Conservation (phyloP, 2,888 invertebrate species). For the Carcina quercana region DNA sequence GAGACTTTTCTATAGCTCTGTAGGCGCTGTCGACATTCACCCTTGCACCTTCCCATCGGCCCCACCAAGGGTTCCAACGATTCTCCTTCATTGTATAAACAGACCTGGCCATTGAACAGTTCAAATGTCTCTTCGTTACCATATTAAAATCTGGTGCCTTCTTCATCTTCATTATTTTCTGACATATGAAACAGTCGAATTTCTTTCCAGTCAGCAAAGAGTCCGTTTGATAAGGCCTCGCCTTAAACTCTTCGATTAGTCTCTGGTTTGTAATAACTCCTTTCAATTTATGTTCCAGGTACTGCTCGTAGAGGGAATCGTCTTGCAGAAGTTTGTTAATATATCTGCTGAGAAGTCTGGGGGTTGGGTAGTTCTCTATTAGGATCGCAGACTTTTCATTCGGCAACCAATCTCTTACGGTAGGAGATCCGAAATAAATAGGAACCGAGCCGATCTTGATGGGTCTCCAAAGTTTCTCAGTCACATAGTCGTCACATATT, state of each 20-base stretch:
- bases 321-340: conserved; percentile 72
- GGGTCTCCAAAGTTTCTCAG: conserved; percentile 91
- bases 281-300: conserved; percentile 79
- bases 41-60: no score
- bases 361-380: conserved; percentile 77
- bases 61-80: no score
- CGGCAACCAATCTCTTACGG: conserved; percentile 85
- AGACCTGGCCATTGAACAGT: conserved; percentile 68
- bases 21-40: no score
- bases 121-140: conserved; percentile 60
- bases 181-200: conserved; percentile 84
- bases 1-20: no score
- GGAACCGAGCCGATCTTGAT: conserved; percentile 86
- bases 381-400: conserved; percentile 82
- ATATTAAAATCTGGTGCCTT: conserved; percentile 23
- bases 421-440: conserved; percentile 86
- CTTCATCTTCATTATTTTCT: conserved; percentile 50
- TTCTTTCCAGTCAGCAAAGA: conserved; percentile 60
- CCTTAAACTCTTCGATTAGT: conserved; percentile 58
- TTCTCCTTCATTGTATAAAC: no score
- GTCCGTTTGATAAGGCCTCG: conserved; percentile 55
- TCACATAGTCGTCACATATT: conserved; percentile 88
- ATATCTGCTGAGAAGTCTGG: conserved; percentile 75
- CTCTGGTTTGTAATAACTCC: conserved; percentile 58
- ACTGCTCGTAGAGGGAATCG: conserved; percentile 77